phyloP scores from a whole-genome alignment of 1,140 invertebrate genomes.

The Zaprionus gabonicus region DNA sequence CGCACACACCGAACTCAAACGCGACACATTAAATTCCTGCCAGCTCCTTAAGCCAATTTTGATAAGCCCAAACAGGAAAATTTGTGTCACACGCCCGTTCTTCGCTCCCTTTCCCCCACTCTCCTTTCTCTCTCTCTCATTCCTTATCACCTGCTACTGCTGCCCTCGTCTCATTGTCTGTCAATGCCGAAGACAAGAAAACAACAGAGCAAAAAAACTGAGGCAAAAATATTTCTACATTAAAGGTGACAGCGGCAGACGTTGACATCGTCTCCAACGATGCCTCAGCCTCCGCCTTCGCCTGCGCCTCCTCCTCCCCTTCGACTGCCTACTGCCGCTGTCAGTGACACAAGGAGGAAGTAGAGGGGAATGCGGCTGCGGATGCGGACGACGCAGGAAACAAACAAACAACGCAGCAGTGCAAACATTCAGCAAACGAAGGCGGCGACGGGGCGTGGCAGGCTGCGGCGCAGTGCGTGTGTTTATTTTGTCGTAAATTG shows the following conservation, averaged over 20 bases:
- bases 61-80: conserved; percentile 55
- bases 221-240: conserved; percentile 70
- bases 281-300: conserved; percentile 10
- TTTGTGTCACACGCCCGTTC: background rate
- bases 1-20: conserved; percentile 16
- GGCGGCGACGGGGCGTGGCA: conserved; percentile 32
- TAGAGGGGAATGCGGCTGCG: background rate
- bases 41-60: conserved; percentile 71
- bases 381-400: conserved; percentile 58
- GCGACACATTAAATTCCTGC: conserved; percentile 56
- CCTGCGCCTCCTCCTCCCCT: conserved; percentile 3
- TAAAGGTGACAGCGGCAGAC: conserved; percentile 77
- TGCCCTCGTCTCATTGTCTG: conserved; percentile 60
- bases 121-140: background rate
- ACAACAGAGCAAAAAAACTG: background rate
- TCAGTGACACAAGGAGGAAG: conserved; percentile 31
- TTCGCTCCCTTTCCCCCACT: background rate
- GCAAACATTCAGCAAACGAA: conserved; percentile 60
- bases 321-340: conserved; percentile 22
- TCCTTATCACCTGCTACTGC: background rate
- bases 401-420: conserved; percentile 76
- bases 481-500: conserved; percentile 83
- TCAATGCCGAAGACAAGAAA: conserved; percentile 45
- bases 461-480: conserved; percentile 63
- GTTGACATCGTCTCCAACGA: conserved; percentile 51